Percentiles rank a stretch among this genome's conserved stretches.
phyloP scores from a whole-genome alignment of 2,113 vertebrate species.

The Pteronura brasiliensis region DNA sequence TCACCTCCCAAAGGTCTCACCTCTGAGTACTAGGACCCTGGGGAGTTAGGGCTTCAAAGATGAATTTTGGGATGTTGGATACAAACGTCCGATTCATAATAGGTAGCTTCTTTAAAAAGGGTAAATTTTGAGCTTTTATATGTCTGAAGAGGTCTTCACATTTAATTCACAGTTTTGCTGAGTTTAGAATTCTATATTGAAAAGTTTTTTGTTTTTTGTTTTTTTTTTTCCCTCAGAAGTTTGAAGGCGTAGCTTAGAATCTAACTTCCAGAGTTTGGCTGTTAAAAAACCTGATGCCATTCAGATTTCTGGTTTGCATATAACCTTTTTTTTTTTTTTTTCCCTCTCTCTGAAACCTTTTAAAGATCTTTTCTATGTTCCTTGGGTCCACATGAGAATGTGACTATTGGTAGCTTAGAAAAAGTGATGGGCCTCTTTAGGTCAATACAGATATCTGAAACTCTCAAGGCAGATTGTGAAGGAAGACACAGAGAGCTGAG shows the following conservation, averaged over 20 bases:
- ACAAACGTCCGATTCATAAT: background rate
- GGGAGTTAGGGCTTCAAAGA: background rate
- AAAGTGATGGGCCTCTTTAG: background rate
- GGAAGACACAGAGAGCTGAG: background rate
- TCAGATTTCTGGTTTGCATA: background rate
- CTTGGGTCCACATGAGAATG: background rate
- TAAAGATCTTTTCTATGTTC: background rate
- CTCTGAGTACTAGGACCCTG: background rate
- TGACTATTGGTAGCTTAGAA: background rate
- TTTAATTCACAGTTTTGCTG: background rate
- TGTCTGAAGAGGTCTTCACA: background rate
- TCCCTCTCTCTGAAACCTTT: background rate
- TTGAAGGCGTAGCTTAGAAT: background rate
- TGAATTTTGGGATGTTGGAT: background rate
- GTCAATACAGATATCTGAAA: background rate
- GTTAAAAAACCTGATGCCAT: background rate
- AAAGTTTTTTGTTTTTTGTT: background rate
- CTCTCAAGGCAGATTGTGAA: background rate
- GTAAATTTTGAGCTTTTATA: background rate
- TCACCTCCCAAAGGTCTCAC: background rate
- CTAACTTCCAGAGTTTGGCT: background rate
- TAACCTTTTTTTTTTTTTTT: background rate
- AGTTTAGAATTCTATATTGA: background rate
- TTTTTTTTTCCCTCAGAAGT: background rate
- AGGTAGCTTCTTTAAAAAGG: background rate